These are phyloP conservation scores for Cathartes aura DNA, from an alignment of 2,113 vertebrate genomes.

Conservation along the genomic window DNA sequence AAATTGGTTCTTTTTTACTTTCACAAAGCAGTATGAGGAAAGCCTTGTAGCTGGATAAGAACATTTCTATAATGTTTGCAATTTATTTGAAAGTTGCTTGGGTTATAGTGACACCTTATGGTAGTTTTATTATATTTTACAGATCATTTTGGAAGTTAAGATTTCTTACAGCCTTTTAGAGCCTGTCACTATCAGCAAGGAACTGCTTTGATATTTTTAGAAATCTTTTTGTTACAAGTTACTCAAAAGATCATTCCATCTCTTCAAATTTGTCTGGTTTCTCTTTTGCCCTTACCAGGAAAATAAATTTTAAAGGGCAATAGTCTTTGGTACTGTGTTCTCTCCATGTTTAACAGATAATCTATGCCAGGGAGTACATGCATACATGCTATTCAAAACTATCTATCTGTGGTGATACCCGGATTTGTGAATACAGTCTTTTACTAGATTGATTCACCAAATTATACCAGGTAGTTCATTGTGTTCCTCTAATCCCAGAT, in stretches of 20 bases:
- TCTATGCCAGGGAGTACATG: not conserved
- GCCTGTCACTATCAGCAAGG: not conserved
- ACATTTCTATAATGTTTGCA: not conserved
- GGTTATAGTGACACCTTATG: constrained; percentile 75
- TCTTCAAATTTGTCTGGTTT: not conserved
- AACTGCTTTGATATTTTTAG: not conserved
- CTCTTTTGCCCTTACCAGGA: not conserved
- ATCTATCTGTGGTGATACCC: not conserved
- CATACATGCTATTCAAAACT: not conserved
- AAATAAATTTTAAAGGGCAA: not conserved
- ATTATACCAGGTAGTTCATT: not conserved
- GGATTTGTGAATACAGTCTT: not conserved
- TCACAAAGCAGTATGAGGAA: not conserved
- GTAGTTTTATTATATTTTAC: not conserved
- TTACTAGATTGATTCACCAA: not conserved
- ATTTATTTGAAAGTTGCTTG: not conserved
- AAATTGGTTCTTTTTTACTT: not conserved
- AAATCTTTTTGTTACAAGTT: not conserved
- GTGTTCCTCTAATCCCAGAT: not conserved
- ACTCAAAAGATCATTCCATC: not conserved
- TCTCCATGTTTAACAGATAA: not conserved
- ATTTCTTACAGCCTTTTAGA: not conserved
- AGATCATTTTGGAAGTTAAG: not conserved
- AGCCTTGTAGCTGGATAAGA: not conserved
- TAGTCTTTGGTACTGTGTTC: not conserved